These are phyloP conservation scores for Halcyon smyrnensis DNA, from an alignment of 2,797 vertebrate genomes.

Conservation along the genomic window DNA sequence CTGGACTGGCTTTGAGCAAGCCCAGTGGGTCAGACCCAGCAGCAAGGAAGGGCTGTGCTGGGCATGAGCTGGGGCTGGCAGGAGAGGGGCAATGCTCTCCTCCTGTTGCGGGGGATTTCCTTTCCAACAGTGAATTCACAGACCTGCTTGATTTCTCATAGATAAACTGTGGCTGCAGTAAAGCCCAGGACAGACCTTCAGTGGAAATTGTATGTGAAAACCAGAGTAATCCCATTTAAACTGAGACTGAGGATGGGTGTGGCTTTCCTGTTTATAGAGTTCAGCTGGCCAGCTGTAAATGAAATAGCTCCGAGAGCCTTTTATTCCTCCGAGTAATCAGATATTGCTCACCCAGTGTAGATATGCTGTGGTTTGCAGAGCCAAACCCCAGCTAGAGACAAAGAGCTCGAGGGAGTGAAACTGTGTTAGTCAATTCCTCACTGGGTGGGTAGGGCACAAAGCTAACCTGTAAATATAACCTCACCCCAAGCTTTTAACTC, in stretches of 20 bases:
- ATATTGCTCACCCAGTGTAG: neutral
- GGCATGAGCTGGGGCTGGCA: neutral
- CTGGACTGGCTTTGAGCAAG: neutral
- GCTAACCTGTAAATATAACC: rapidly evolving
- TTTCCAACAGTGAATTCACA: neutral
- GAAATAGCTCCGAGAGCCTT: neutral
- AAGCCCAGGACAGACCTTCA: neutral
- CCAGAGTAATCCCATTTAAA: neutral
- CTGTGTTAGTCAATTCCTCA: neutral
- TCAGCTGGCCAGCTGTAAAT: neutral
- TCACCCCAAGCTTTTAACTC: neutral
- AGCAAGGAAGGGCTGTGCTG: neutral
- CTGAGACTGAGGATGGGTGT: neutral
- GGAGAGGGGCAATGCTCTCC: neutral
- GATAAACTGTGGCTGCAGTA: neutral
- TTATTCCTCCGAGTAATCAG: neutral
- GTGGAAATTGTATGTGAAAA: neutral
- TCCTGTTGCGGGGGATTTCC: rapidly evolving
- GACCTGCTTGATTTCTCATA: neutral
- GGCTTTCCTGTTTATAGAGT: neutral
- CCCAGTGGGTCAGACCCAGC: rapidly evolving
- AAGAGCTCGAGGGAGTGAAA: neutral
- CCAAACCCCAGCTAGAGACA: neutral
- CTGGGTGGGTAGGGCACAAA: rapidly evolving
- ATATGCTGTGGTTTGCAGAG: neutral